Base-by-base conservation (phyloP, 2,113 vertebrate genomes). In the Pituophis catenifer region DNA sequence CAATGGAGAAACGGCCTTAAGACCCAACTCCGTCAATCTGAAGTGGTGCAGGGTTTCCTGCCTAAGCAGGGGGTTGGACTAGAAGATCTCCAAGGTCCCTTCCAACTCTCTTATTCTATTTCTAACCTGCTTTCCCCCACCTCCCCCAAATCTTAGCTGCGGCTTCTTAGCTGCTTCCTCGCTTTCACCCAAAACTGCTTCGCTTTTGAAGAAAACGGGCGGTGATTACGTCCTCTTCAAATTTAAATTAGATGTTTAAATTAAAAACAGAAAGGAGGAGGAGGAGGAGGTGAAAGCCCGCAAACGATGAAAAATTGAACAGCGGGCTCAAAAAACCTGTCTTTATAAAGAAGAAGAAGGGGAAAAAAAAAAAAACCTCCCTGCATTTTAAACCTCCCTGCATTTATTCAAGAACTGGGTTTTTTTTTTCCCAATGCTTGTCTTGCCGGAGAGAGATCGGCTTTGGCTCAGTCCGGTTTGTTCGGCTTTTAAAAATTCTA, bases 201-300 rank as follows among this genome's bases (percentile, higher is more conserved):
- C 90, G 58, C 70, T 90, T 94, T 94, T 95, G 92, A 87, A 91
- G 91, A 24, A 91, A 24, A 44, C 17, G 8, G 24, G 29, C 26
- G n/a, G 48, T 85, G 65, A 93, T 94, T 93, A 93, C 92, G 94
- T 95, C 95, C 62, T 93, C 91, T 62, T 53, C 75, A 50, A 33
- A 86, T 94, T 89, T 91, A 90, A 26, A 89, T 94, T 33, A 17
- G 88, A 94, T 95, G 58, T 75, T 95, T 70, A 86, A 93, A 93
- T 58, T 17, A 19, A 33, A 21, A 55, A 52, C 53, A 58, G 88
- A 89, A 92, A 58, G 29, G 88, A 85, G 75, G 89, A 92, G 75
- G 89, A 92, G 70, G n/a, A 26, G 92, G 48, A 26, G 91, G 55
- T 21, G 19, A 57, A 91, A 75, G 90, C 2, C 57, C 15, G 1